Percentiles rank a stretch among this genome's conserved stretches.
Evolutionary conservation across 2,888 invertebrate species (phyloP).

Genomic region (Chalcosyrphus nemorum): DNA sequence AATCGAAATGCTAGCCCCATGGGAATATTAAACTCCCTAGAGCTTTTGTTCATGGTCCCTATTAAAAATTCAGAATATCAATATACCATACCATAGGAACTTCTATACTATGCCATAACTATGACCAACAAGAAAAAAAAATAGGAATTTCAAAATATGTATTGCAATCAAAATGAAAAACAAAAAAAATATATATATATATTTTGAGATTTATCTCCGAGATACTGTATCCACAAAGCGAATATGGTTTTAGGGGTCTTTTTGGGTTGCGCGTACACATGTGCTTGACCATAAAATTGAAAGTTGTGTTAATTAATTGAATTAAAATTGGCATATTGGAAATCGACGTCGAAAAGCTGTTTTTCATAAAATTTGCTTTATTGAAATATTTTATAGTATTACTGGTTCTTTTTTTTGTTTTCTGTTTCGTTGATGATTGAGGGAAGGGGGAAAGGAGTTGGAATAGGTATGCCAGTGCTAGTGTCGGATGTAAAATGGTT

Average conservation of each 20-base stretch:
- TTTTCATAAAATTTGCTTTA: conserved; percentile 51
- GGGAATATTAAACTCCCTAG: conserved; percentile 20
- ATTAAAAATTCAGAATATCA: conserved; percentile 36
- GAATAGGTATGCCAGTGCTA: not conserved
- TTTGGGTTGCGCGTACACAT: not conserved
- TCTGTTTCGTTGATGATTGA: conserved; percentile 17
- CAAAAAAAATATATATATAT: not conserved
- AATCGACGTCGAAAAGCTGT: conserved; percentile 40
- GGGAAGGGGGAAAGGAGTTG: not conserved
- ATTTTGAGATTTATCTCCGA: conserved; percentile 36
- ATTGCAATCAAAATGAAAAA: conserved; percentile 23
- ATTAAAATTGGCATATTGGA: conserved; percentile 55
- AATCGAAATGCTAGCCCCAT: not conserved
- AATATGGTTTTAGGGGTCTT: conserved; percentile 25
- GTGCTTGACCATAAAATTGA: conserved; percentile 46
- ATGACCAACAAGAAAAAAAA: conserved; percentile 6
- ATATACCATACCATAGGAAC: conserved; percentile 18
- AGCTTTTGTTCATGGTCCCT: not conserved
- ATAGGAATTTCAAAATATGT: conserved; percentile 30
- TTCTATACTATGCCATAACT: not conserved
- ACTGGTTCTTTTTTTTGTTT: conserved; percentile 13
- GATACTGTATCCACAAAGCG: conserved; percentile 24
- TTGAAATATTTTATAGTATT: conserved; percentile 49
- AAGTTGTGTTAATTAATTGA: conserved; percentile 59
- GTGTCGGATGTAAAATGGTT: not conserved